Evolutionary conservation across 1,140 invertebrate species (phyloP), one percentile per base, ranked within the genome.

Genomic region (Macrobrachium rosenbergii): DNA sequence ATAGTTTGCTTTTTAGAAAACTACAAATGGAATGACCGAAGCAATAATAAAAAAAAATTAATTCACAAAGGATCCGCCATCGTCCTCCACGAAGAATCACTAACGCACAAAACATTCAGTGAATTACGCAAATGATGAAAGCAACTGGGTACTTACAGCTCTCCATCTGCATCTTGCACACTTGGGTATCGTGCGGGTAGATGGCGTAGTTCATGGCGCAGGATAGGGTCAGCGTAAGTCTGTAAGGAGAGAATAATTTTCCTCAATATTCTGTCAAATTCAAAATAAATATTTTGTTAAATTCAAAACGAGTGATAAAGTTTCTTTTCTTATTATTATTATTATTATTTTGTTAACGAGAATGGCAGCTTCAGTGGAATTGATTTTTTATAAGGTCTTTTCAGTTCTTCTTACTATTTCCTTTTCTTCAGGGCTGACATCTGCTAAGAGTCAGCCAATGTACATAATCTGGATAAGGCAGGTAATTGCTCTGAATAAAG

Each of bases 131-230:
- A 37, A 37, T 37, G 28, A 52, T 12, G 2, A 52, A 52, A 52
- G 52, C 12, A 52, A 12, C 0, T 12, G 0, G 7, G 12, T 19
- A 83, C 82, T 76, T 76, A 83, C 82, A 60, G 60, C 82, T 83
- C 72, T 97, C 96, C 96, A 97, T 97, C 92, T 97, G 96, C 76
- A 97, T 92, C 92, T 96, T 96, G 91, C 96, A 97, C 92, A 97
- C 96, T 92, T 97, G 96, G 0, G 96, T 97, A 91, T 97, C 96
- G 90, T 97, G 96, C 0, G 96, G 96, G 91, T 97, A 97, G 79
- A 97, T 96, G 90, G 96, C 94, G 92, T 97, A 97, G 91, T 97
- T 97, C 96, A 97, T 97, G 6, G 96, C 96, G 90, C 96, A 97
- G 10, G 96, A 97, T 14, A 97, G 92, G 10, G 88, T 89, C 58